Base-by-base conservation (phyloP, 2,888 invertebrate species). In the Bellardia pandia region DNA sequence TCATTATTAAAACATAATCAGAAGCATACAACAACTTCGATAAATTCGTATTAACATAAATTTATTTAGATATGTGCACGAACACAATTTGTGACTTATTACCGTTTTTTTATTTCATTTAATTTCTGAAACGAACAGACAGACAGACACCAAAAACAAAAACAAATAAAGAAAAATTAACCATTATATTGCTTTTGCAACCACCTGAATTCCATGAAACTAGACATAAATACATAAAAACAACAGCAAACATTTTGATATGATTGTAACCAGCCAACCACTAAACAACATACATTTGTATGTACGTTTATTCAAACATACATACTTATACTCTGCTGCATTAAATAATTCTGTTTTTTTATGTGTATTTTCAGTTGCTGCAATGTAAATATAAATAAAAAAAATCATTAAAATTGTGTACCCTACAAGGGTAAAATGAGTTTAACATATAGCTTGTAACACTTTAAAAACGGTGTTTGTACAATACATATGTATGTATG, bases 191-290 rank as follows among this genome's bases (percentile, higher is more conserved):
- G 76, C 66, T 53, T 58, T 82, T 75, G 74, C 82, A 82, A 86
- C 86, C 82, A 86, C 78, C 82, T 86, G 78, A 82, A 78, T 75
- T 82, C 74, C 74, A 75, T 60, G 30, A 75, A 78, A 76, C 62
- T 76, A 48, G 60, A 76, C 37, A 76, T n/a, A 64, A 40, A 68
- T 30, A 68, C 9, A 13, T 11, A 45, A n/a, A 16, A 23, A 62
- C 40, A 58, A 45, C 13, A 76, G 16, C 9, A 45, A 33, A 42
- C 56, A 42, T 56, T 58, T 40, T 6, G n/a, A 40, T 42, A 83
- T 33, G 75, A 58, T 66, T 66, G 23, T 76, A 64, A 62, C 56
- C 58, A 79, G 16, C 48, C 45, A 79, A 69, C 48, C 33, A 77
- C 30, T 30, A 4, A 48, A 56, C 13, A 37, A 69, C 48, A 30